Evolutionary conservation across 2,797 vertebrate genomes (phyloP).

Genomic region (Poliocrania exsul): DNA sequence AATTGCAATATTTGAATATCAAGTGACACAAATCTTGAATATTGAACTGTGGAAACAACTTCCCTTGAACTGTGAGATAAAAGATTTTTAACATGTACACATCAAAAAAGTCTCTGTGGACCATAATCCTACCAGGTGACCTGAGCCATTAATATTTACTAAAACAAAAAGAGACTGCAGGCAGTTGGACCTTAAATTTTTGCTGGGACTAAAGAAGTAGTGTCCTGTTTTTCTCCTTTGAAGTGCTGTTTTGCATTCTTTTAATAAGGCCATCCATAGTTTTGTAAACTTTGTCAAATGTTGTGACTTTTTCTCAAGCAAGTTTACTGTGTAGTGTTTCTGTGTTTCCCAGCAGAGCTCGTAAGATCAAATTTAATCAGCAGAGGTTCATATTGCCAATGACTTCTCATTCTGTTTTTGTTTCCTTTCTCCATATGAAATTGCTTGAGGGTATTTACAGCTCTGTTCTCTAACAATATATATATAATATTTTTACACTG

Average conservation of each 20-base stretch:
- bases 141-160: background rate
- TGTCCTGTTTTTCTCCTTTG: background rate
- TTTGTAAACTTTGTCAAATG: slow-evolving; percentile 14
- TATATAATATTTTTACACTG: background rate
- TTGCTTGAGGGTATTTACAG: background rate
- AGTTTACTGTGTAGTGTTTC: slow-evolving; percentile 39
- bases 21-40: background rate
- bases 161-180: background rate
- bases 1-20: background rate
- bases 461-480: background rate
- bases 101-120: background rate
- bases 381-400: slow-evolving; percentile 11
- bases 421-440: slow-evolving; percentile 39
- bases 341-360: slow-evolving; percentile 34
- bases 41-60: background rate
- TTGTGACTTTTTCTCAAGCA: background rate
- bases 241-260: background rate
- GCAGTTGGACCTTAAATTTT: background rate
- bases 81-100: background rate
- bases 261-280: background rate
- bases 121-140: background rate
- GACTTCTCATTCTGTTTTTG: slow-evolving; percentile 34
- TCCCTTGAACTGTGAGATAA: background rate
- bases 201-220: background rate
- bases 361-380: slow-evolving; percentile 55